phyloP scores from a whole-genome alignment of 2,888 invertebrate genomes.

The Flabesymbios commensalis region DNA sequence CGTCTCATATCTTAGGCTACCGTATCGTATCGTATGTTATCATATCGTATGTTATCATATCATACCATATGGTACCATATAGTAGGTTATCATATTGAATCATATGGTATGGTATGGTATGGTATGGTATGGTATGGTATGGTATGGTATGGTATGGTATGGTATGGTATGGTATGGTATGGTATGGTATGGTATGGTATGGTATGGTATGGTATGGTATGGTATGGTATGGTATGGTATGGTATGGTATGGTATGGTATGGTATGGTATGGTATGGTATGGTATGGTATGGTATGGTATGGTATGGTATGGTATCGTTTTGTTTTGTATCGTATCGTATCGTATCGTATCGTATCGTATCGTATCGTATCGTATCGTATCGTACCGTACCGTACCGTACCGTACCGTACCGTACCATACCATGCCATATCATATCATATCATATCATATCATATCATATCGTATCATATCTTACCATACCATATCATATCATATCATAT shows the following conservation, averaged over 20 bases:
- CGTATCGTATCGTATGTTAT: neutral
- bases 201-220: too few species aligned
- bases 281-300: too few species aligned
- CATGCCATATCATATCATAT: neutral
- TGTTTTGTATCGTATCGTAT: neutral
- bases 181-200: too few species aligned
- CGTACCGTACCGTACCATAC: constrained; percentile 1
- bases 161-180: too few species aligned
- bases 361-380: constrained; percentile 1
- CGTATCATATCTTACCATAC: neutral
- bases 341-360: constrained; percentile 2
- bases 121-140: too few species aligned
- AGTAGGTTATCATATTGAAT: too few species aligned
- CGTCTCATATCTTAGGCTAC: neutral
- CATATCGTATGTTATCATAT: neutral
- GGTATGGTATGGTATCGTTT: too few species aligned
- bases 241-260: too few species aligned
- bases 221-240: too few species aligned
- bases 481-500: constrained; percentile 11
- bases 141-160: too few species aligned
- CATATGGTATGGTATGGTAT: too few species aligned
- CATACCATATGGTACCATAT: neutral
- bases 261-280: too few species aligned
- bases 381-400: constrained; percentile 1
- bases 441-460: constrained; percentile 7